Conservation (phyloP, 2,888 invertebrate species). For the Meteorus cinctellus region DNA sequence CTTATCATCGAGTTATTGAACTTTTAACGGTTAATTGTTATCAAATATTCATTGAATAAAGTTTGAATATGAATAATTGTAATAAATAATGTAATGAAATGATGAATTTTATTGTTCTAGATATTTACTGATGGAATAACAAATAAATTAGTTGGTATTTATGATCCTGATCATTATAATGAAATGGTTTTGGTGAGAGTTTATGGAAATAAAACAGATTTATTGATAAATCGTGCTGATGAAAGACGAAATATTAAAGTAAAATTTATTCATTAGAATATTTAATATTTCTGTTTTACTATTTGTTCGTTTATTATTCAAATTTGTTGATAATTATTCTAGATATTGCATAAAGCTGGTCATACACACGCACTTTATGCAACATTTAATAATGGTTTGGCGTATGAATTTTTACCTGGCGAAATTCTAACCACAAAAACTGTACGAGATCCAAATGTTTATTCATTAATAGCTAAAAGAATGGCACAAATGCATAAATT, state of each 20-base stretch:
- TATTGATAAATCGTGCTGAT: slow-evolving; percentile 90
- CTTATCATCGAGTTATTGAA: too few species aligned
- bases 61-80: slow-evolving; percentile 12
- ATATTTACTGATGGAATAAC: slow-evolving; percentile 95
- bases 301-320: not conserved
- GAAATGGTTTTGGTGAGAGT: slow-evolving; percentile 90
- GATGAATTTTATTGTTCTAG: slow-evolving; percentile 73
- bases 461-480: slow-evolving; percentile 84
- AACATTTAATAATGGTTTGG: slow-evolving; percentile 94
- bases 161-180: slow-evolving; percentile 72
- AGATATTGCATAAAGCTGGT: slow-evolving; percentile 81
- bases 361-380: slow-evolving; percentile 92
- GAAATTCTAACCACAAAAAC: slow-evolving; percentile 81
- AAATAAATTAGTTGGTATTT: slow-evolving; percentile 87
- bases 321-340: slow-evolving; percentile 43
- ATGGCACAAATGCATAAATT: slow-evolving; percentile 90
- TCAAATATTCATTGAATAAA: not conserved
- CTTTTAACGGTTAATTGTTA: too few species aligned
- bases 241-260: slow-evolving; percentile 79
- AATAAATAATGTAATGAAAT: not conserved
- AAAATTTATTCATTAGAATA: slow-evolving; percentile 30
- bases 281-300: not conserved
- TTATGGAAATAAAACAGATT: slow-evolving; percentile 94
- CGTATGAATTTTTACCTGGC: slow-evolving; percentile 91
- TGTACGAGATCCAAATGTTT: slow-evolving; percentile 80